Base-by-base conservation (phyloP, 2,888 invertebrate genomes). In the Mythimna ferrago region DNA sequence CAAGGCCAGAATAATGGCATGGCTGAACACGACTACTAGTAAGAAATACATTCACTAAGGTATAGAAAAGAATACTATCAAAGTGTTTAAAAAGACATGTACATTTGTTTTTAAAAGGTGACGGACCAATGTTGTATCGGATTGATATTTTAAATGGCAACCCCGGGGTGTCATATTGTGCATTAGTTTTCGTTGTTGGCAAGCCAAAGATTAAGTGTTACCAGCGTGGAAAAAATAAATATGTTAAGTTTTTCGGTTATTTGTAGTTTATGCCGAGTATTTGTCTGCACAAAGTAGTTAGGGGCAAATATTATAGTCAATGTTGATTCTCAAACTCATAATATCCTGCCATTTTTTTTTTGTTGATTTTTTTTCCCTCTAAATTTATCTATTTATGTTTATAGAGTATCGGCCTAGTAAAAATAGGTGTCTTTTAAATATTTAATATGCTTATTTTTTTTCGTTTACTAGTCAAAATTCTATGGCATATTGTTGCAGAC, bases 21-120 rank as follows among this genome's bases (percentile, higher is more conserved):
- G 84, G 85, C 84, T 61, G 95, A 95, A 44, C 91, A 94, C 87
- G 96, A 96, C 69, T 95, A 95, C 93, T 96, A 96, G 95, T 95
- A 95, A 96, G 95, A 78, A 62, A 71, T 60, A 67, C 66, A 84
- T 74, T 86, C 71, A 75, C 66, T 83, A 82, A 76, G 82, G 83
- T 84, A 83, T 76, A 82, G 76, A 65, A 80, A 79, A 63, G 71
- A 72, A 67, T 82, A 80, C 60, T 78, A 77, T 77, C 74, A 66
- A 87, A 88, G 90, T 90, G 89, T 88, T 89, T 87, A 90, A 93
- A 94, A 93, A 95, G 93, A 95, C 93, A 94, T 93, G 93, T 94
- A 92, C 89, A 92, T 90, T 91, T 90, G 86, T 87, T 87, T 91
- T 89, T 14, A 61, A 61, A 89, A 89, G 90, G 91, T 88, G 91